These are phyloP conservation scores for Microplitis mediator DNA, from an alignment of 1,140 invertebrate species.

Conservation along the genomic window DNA sequence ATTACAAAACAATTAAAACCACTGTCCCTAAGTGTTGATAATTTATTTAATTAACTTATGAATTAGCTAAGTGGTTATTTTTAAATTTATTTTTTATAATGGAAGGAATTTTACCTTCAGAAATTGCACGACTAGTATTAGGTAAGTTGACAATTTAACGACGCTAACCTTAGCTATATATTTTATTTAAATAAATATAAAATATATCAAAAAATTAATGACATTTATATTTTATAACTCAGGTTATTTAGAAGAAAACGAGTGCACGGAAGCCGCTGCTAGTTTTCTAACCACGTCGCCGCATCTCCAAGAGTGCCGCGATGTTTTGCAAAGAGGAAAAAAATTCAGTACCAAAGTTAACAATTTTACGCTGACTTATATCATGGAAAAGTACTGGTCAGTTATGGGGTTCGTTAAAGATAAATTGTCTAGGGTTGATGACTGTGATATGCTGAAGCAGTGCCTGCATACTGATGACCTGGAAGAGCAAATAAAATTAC, in stretches of 20 bases:
- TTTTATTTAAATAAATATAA: conserved; percentile 7
- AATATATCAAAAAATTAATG: conserved; percentile 17
- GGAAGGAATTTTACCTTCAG: conserved; percentile 57
- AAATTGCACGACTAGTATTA: conserved; percentile 59
- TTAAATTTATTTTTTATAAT: conserved; percentile 32
- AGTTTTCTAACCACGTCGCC: conserved; percentile 56
- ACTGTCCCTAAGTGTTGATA: too few species aligned
- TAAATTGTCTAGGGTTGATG: conserved; percentile 46
- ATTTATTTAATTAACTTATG: too few species aligned
- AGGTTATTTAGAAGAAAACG: conserved; percentile 60
- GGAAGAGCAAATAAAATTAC: conserved; percentile 52
- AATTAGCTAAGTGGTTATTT: not conserved
- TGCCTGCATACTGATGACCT: conserved; percentile 42
- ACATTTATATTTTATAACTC: not conserved
- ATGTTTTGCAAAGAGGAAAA: conserved; percentile 47
- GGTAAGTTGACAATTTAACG: conserved; percentile 44
- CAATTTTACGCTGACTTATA: conserved; percentile 51
- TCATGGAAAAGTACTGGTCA: conserved; percentile 58
- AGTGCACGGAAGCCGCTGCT: conserved; percentile 55
- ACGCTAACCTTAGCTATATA: conserved; percentile 13
- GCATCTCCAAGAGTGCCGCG: conserved; percentile 58
- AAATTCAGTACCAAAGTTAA: conserved; percentile 54
- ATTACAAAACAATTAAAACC: too few species aligned
- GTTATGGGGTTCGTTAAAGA: conserved; percentile 53
- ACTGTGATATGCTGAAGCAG: conserved; percentile 46